A percentile compares a stretch with the other conserved stretches of the same genome.
Evolutionary conservation across 2,113 vertebrate species (phyloP).

Genomic region (Limnothrissa miodon): DNA sequence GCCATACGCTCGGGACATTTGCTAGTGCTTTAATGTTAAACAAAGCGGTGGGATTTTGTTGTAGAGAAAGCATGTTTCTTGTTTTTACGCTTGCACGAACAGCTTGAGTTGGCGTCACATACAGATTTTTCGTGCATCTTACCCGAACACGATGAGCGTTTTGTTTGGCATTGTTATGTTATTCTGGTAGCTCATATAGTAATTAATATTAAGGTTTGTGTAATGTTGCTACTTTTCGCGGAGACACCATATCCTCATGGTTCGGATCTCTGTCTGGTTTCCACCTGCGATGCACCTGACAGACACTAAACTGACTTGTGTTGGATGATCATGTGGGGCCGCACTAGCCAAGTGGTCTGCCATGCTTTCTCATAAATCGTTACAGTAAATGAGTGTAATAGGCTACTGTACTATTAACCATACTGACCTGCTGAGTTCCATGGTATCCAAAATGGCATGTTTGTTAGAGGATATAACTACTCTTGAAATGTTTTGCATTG

Average conservation of each 20-base stretch:
- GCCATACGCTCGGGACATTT: background rate
- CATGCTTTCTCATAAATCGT: background rate
- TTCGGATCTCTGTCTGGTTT: background rate
- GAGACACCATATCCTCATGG: background rate
- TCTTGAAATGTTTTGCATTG: background rate
- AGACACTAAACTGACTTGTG: background rate
- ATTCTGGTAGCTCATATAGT: background rate
- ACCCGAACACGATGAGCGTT: background rate
- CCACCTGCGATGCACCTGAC: constrained; percentile 8
- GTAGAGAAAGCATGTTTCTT: background rate
- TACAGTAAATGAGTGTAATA: background rate
- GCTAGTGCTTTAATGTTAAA: background rate
- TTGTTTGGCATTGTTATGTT: background rate
- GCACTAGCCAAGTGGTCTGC: background rate
- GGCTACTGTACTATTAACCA: too few relatives aligned
- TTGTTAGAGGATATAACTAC: background rate
- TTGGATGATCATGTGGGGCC: background rate
- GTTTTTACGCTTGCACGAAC: background rate
- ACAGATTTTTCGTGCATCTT: background rate
- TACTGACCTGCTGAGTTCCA: background rate
- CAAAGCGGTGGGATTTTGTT: background rate
- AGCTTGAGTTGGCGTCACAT: background rate
- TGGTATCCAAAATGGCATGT: background rate
- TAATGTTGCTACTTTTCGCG: background rate
- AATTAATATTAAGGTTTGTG: too few relatives aligned